Evolutionary conservation across 92 coral and sea anemone genomes (phyloP), one percentile per base, ranked within the genome.

Genomic region (Epizoanthus illoricatus): DNA sequence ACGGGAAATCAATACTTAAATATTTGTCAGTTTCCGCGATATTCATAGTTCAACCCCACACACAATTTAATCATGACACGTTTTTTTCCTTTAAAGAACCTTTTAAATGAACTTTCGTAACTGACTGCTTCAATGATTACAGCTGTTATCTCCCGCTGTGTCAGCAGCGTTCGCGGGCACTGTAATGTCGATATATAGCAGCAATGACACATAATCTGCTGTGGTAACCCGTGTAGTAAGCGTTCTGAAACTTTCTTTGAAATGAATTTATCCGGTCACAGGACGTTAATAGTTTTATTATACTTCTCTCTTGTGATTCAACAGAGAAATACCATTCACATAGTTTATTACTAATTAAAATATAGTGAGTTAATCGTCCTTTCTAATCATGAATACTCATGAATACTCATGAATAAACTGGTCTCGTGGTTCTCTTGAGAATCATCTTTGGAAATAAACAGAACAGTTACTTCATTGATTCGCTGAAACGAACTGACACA

Each of bases 141-240:
- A 71, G 76, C 76, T 71, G 76, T 71, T 71, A 28, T 19, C 47
- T 21, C 76, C 71, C 71, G 47, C 76, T 39, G 47, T 43, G 76
- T 9, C 36, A 11, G 59, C 19, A 71, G 76, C 76, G 76, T 71
- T 71, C 17, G 76, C 15, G 60, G 72, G 49, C 0, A 9, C n/a
- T 68, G 72, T 68, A 68, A 68, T 19, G 10, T 36, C 7, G 45
- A 36, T 36, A 3, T 42, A 67, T 15, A 41, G 5, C 11, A 19
- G 49, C 28, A 2, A 49, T 49, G 56, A 49, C 9, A 8, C 56
- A 49, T 49, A 49, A 45, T 5, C 15, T 2, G 11, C 15, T 49
- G 11, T 8, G 56, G 56, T 3, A 49, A 13, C 15, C 2, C 2
- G 11, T 8, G 56, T 10, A 8, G 19, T 24, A 61, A 18, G 15